Base-by-base conservation (phyloP, 2,888 invertebrate species). In the Drosophila kanekoi region DNA sequence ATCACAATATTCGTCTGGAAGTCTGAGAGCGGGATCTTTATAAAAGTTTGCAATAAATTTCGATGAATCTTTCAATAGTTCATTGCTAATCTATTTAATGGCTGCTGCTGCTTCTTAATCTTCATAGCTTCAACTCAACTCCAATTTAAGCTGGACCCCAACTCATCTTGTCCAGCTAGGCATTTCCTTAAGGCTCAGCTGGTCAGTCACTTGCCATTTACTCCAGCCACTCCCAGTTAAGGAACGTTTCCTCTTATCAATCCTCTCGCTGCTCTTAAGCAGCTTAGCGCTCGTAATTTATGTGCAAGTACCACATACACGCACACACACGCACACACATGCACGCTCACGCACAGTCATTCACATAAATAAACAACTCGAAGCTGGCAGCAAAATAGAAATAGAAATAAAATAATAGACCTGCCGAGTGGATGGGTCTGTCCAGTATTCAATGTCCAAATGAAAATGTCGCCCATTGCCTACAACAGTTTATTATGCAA, bases 401-500 rank as follows among this genome's bases (percentile, higher is more conserved):
- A 85, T 85, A 85, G 71, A 78, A 80, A 83, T 83, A 85, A 85
- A 77, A 73, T 83, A 85, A 85, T 85, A 78, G 82, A 82, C 80
- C 63, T 66, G 68, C 74, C 70, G 65, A 76, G 82, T 66, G 45
- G 53, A 49, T 56, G 38, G n/a, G 10, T 41, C 41, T 48, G 48
- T 43, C 44, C 59, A 47, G 32, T 54, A n/a, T 41, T 35, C 33
- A 49, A 51, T 58, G 54, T 33, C 48, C 67, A 84, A 85, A 84
- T 87, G 86, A 85, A 86, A 82, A 86, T 82, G 84, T 88, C 88
- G 86, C 73, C 87, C 79, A 81, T 83, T 88, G 83, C 71, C 74
- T 71, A 51, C 53, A 63, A 72, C 65, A 77, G 83, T 86, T 84
- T 84, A 86, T 87, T 77, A 79, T 77, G 71, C 76, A 77, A 77